phyloP scores from a whole-genome alignment of 2,888 invertebrate genomes.

The Buathra laborator region DNA sequence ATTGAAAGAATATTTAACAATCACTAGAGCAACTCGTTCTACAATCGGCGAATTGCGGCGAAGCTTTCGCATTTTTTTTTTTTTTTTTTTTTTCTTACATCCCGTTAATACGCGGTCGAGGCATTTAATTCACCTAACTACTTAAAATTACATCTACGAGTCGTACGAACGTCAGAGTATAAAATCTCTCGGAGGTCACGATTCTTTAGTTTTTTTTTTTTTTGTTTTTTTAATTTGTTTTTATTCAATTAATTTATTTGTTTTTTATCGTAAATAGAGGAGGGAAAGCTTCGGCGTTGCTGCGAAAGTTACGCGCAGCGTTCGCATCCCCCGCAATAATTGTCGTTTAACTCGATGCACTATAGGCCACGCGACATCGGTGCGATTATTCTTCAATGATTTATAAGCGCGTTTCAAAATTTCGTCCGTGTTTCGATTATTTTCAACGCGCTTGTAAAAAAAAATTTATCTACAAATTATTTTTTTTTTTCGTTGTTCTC shows the following conservation, averaged over 20 bases:
- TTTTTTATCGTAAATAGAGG: conserved; percentile 1
- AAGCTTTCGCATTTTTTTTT: background rate
- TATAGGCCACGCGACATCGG: conserved; percentile 47
- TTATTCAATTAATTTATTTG: conserved; percentile 11
- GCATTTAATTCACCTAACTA: conserved; percentile 59
- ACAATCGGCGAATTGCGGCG: conserved; percentile 12
- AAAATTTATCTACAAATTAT: conserved; percentile 38
- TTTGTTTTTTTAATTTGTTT: conserved; percentile 12
- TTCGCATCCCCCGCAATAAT: conserved; percentile 1
- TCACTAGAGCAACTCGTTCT: conserved; percentile 24
- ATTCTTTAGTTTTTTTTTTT: conserved; percentile 21
- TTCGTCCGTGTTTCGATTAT: conserved; percentile 13
- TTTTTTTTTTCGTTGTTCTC: conserved; percentile 28
- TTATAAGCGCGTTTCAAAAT: conserved; percentile 51
- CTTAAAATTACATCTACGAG: conserved; percentile 48
- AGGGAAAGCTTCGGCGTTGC: conserved; percentile 28
- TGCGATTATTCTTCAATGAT: conserved; percentile 28
- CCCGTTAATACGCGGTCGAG: conserved; percentile 30
- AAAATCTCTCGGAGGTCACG: conserved; percentile 61
- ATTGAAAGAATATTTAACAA: conserved; percentile 16
- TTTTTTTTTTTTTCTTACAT: background rate
- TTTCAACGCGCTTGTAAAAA: conserved; percentile 49
- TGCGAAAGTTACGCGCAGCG: conserved; percentile 4
- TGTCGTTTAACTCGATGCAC: conserved; percentile 40
- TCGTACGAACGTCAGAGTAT: conserved; percentile 49